These are phyloP conservation scores for Lithophane ornitopus DNA, from an alignment of 2,888 invertebrate genomes.

Conservation along the genomic window DNA sequence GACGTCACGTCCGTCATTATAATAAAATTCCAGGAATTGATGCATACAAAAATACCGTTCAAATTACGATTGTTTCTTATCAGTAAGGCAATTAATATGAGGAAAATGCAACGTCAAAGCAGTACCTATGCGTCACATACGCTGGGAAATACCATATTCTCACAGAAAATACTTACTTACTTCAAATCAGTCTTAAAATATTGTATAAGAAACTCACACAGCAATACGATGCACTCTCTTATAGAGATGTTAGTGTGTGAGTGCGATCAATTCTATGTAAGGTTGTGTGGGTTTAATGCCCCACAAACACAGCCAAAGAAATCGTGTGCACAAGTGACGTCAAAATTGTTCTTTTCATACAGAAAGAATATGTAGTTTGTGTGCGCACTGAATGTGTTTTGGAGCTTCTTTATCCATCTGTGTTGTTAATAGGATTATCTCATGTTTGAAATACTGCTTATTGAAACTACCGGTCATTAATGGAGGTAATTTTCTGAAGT, in stretches of 20 bases:
- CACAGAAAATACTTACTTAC: background rate
- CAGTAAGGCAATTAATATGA: background rate
- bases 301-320: background rate
- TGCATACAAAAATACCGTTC: background rate
- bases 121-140: constrained; percentile 3
- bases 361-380: background rate
- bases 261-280: background rate
- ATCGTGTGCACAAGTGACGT: constrained; percentile 13
- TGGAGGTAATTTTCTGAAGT: constrained; percentile 20
- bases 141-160: constrained; percentile 2
- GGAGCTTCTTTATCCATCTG: background rate
- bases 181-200: constrained; percentile 7
- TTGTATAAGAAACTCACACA: constrained; percentile 10
- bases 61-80: constrained; percentile 28
- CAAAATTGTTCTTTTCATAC: background rate
- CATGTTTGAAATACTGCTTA: constrained; percentile 18
- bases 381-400: background rate
- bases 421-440: constrained; percentile 50
- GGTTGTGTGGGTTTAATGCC: constrained; percentile 12
- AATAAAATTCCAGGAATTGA: background rate
- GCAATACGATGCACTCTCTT: background rate
- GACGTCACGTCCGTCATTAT: constrained; percentile 1
- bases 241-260: background rate
- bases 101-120: constrained; percentile 4
- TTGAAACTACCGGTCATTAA: constrained; percentile 49